A percentile compares a stretch with the other conserved stretches of the same genome.
phyloP scores from a whole-genome alignment of 2,888 invertebrate genomes.

The Synergus laeviventris region DNA sequence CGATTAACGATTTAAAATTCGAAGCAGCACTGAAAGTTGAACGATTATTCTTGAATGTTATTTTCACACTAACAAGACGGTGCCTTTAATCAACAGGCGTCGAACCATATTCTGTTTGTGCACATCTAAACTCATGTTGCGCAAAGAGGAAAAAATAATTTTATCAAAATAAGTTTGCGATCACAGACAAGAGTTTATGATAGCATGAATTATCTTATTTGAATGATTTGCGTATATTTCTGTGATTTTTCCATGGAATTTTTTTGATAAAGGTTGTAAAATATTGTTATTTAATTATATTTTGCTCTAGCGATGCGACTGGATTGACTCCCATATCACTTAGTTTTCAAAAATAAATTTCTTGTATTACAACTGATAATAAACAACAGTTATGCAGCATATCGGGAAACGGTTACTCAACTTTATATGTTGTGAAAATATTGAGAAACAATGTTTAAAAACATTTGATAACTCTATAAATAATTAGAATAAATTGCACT shows the following conservation, averaged over 20 bases:
- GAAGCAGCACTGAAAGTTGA: neutral
- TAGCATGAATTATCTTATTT: neutral
- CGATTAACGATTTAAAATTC: neutral
- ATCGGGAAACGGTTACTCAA: neutral
- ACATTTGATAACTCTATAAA: no score
- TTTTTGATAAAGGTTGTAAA: slow-evolving; percentile 4
- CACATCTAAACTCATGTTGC: slow-evolving; percentile 18
- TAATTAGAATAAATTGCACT: no score
- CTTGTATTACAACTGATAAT: neutral
- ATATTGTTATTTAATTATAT: slow-evolving; percentile 1
- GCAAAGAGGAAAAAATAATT: slow-evolving; percentile 10
- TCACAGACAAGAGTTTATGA: slow-evolving; percentile 2
- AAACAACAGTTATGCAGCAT: neutral
- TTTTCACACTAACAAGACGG: slow-evolving; percentile 7
- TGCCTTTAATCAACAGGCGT: neutral
- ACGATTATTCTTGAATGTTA: neutral
- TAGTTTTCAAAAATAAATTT: neutral
- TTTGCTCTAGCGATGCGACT: neutral
- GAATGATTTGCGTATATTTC: neutral
- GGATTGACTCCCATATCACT: neutral
- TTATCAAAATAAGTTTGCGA: neutral
- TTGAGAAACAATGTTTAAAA: no score
- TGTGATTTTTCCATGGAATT: neutral
- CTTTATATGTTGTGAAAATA: no score
- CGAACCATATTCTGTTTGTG: slow-evolving; percentile 34